Percentiles rank a stretch among this genome's conserved stretches.
These are phyloP conservation scores for Sebastiscus albofasciatus DNA, from an alignment of 2,797 vertebrate species.

Conservation along the genomic window DNA sequence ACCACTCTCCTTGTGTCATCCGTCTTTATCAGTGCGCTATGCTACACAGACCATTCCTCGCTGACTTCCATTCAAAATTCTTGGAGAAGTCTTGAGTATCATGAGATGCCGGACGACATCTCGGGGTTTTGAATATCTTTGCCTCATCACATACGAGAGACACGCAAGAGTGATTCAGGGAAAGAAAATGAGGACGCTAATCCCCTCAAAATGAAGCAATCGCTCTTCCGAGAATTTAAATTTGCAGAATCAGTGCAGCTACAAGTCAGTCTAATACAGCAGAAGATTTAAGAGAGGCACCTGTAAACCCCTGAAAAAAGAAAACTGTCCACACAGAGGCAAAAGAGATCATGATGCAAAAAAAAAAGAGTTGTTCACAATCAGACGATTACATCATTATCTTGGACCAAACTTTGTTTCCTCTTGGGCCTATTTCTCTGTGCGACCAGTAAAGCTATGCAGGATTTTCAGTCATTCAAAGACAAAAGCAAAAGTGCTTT, in stretches of 20 bases:
- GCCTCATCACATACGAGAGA: slow-evolving; percentile 46
- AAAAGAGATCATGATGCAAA: background rate
- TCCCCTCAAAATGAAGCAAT: slow-evolving; percentile 3
- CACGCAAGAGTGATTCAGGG: slow-evolving; percentile 8
- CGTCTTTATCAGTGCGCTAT: slow-evolving; percentile 68
- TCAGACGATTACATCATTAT: slow-evolving; percentile 14
- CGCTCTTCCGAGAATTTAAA: background rate
- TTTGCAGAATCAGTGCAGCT: slow-evolving; percentile 3
- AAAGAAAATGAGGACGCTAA: slow-evolving; percentile 3
- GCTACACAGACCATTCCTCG: slow-evolving; percentile 48
- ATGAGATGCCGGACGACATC: slow-evolving; percentile 22
- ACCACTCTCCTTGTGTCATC: slow-evolving; percentile 65
- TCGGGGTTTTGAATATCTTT: slow-evolving; percentile 59
- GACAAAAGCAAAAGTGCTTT: slow-evolving; percentile 29
- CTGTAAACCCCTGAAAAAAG: background rate
- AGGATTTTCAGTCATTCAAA: slow-evolving; percentile 16
- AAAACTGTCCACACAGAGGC: background rate
- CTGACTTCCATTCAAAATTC: slow-evolving; percentile 56
- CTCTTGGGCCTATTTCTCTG: slow-evolving; percentile 15
- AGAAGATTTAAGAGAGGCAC: slow-evolving; percentile 1
- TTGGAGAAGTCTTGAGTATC: slow-evolving; percentile 47
- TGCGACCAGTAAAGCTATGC: slow-evolving; percentile 1
- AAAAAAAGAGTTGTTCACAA: slow-evolving; percentile 4
- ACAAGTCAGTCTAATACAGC: background rate
- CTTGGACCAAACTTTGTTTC: slow-evolving; percentile 6